Evolutionary conservation across 1,140 invertebrate species (phyloP).

Genomic region (Drosophila auraria): DNA sequence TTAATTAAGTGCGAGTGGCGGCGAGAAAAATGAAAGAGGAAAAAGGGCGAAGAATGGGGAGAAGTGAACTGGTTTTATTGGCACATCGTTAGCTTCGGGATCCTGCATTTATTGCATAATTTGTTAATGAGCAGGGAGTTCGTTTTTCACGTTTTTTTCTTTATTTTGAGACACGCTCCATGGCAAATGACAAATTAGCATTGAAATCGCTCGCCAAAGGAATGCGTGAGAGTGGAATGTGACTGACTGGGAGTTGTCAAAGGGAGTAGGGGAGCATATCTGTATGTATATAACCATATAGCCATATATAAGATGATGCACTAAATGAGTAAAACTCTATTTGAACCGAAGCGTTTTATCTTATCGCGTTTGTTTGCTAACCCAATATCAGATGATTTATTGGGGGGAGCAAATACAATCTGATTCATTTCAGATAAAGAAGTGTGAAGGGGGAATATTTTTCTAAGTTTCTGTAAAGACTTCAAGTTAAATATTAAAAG

Average conservation of each 20-base stretch:
- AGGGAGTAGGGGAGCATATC: neutral
- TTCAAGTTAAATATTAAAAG: neutral
- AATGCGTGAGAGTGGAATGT: slow-evolving; percentile 63
- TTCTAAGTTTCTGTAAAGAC: neutral
- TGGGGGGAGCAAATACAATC: slow-evolving; percentile 8
- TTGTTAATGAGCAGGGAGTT: slow-evolving; percentile 70
- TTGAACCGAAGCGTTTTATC: slow-evolving; percentile 18
- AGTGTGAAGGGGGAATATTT: neutral
- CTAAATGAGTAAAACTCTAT: slow-evolving; percentile 10
- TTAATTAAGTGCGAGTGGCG: slow-evolving; percentile 80
- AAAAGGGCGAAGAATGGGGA: slow-evolving; percentile 33
- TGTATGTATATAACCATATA: slow-evolving; percentile 13
- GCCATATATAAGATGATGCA: slow-evolving; percentile 20
- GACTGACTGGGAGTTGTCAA: slow-evolving; percentile 2
- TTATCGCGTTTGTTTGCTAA: slow-evolving; percentile 33
- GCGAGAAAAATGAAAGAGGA: slow-evolving; percentile 38
- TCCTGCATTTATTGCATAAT: slow-evolving; percentile 80
- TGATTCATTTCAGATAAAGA: slow-evolving; percentile 27
- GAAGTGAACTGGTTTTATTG: slow-evolving; percentile 68
- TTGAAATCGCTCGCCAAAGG: slow-evolving; percentile 54
- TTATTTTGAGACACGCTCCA: slow-evolving; percentile 33
- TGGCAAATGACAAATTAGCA: slow-evolving; percentile 77
- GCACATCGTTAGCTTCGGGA: slow-evolving; percentile 70
- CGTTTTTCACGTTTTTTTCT: neutral
- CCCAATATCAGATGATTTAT: slow-evolving; percentile 47